phyloP scores from a whole-genome alignment of 2,113 vertebrate species.

The Morphnarchus princeps region DNA sequence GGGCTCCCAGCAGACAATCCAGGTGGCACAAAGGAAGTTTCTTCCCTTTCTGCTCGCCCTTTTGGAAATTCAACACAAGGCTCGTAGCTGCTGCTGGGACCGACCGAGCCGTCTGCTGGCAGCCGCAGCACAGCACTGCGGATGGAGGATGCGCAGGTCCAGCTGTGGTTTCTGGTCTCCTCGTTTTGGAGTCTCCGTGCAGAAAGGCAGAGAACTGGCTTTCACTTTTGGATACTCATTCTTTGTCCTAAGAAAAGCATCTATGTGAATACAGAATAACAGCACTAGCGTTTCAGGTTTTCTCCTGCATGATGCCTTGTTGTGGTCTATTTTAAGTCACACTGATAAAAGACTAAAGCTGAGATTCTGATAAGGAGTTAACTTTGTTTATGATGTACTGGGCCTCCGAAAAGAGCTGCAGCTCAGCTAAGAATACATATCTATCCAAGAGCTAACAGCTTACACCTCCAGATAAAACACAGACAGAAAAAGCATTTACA shows the following conservation, averaged over 20 bases:
- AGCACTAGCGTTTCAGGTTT: rapidly evolving
- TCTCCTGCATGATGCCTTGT: neutral
- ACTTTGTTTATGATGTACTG: neutral
- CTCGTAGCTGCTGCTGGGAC: neutral
- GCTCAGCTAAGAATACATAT: neutral
- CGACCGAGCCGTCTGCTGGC: rapidly evolving
- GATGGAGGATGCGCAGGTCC: rapidly evolving
- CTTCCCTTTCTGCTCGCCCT: neutral
- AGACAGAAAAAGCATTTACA: neutral
- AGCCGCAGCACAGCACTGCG: neutral
- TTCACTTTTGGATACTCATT: neutral
- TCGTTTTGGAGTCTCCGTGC: rapidly evolving
- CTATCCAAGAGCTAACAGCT: neutral
- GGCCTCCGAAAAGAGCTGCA: neutral
- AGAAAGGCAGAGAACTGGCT: neutral
- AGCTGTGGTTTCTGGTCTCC: neutral
- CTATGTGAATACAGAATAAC: rapidly evolving
- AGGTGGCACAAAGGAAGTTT: neutral
- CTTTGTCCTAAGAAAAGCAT: neutral
- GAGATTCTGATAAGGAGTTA: neutral
- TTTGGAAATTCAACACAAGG: neutral
- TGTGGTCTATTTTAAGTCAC: neutral
- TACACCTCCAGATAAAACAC: neutral
- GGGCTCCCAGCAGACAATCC: neutral
- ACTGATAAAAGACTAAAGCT: neutral